Base-by-base conservation (phyloP, 2,888 invertebrate genomes). In the Cerastis leucographa region DNA sequence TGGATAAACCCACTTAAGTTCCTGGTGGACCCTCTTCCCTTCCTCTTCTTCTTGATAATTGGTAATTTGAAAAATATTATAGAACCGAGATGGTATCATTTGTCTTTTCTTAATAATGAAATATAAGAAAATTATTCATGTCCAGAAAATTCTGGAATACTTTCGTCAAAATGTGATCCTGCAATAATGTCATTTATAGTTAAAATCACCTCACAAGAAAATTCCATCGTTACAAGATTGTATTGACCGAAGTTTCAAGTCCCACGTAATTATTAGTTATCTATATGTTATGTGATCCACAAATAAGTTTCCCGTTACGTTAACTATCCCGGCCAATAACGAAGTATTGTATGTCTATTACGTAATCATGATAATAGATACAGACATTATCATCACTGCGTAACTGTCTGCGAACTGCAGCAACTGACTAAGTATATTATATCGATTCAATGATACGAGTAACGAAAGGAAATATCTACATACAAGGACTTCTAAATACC, bases 311-410 rank as follows among this genome's bases (percentile, higher is more conserved):
- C 40, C 56, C n/a, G 51, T 46, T 54, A 22, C 59, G 29, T 70
- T 46, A 22, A 49, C n/a, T 8, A 54, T 65, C 44, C 35, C 12
- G 17, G 9, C 29, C 65, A 17, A 46, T 80, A 76, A 74, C 40
- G 51, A 76, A 76, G 65, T 76, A 85, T 80, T 81, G 56, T 84
- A 42, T 61, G 25, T 61, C 2, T 68, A 72, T 80, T 74, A 71
- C 35, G 12, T 64, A 70, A 76, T 72, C 44, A 70, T n/a, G 22
- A 35, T 81, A 71, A 76, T 80, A 35, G n/a, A 61, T 67, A 17
- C 44, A 61, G 12, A 62, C 17, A 56, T 70, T 62, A 70, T 40
- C 44, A 54, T 68, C 40, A 35, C 25, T 5, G 40, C 61, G 61
- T 71, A 71, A 62, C 66, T 51, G 49, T 72, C 62, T 74, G 59